Base-by-base conservation (phyloP, 2,797 vertebrate genomes). In the Liasis olivaceus region DNA sequence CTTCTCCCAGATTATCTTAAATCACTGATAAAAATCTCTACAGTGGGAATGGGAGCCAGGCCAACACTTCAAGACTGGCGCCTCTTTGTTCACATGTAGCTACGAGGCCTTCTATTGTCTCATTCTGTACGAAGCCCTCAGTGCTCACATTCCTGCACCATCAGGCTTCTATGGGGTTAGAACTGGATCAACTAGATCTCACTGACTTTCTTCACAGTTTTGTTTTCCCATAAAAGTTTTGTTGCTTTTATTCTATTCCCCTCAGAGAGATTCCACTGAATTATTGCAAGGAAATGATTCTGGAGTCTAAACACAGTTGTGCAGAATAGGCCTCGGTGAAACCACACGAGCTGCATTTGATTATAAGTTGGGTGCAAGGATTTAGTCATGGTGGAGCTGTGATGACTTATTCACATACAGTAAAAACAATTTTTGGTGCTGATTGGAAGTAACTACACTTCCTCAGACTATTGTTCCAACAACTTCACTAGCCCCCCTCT, bases 31-130 rank as follows among this genome's bases (percentile, higher is more conserved):
- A 60, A 60, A 51, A 60, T 81, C 8, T 47, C 72, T 95, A 89
- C 90, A 84, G 13, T 89, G 91, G 92, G 91, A 96, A 64, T 60
- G 58, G 91, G 58, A 94, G 84, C 26, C 63, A 94, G 94, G 89
- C 72, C 90, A 94, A 14, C 3, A 2, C 92, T 85, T 81, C 91
- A 95, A 95, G 89, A 22, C 60, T 93, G 92, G 90, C 88, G 86
- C 62, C 95, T 89, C 90, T 69, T 92, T 58, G 81, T 95, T 91
- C 93, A 90, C 95, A 90, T 66, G 69, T 36, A 60, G 42, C 90
- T 91, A 95, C 93, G 91, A n/a, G 17, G 85, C 14, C 93, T 96
- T 94, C 94, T 36, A 58, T 87, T 58, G 77, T 89, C 64, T 54
- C 63, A 81, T 88, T 92, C 72, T 90, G 28, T 4, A 36, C 56